Conservation (phyloP, 92 coral and sea anemone genomes). For the Galaxea fascicularis region DNA sequence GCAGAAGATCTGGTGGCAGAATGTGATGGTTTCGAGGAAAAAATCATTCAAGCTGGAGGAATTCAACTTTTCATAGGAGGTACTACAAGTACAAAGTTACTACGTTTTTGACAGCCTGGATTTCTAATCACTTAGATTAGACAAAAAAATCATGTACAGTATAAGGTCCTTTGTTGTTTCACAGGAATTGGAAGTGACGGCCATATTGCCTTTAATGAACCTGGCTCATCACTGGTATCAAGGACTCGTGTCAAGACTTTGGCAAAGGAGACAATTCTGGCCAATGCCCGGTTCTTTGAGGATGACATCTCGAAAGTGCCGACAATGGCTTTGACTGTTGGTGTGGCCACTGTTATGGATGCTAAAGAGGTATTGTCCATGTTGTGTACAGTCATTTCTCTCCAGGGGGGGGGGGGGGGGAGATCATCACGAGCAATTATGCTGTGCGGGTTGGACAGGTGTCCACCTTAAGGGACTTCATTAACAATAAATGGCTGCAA, state of each 20-base stretch:
- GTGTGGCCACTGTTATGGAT: conserved; percentile 98
- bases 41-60: conserved; percentile 88
- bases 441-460: too few relatives aligned
- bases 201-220: conserved; percentile 99
- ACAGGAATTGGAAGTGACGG: conserved; percentile 99
- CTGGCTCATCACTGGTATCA: conserved; percentile 96
- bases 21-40: conserved; percentile 83
- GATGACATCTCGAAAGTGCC: conserved; percentile 93
- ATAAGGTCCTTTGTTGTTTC: not conserved
- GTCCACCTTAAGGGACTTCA: too few relatives aligned
- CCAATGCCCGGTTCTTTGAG: conserved; percentile 99
- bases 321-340: conserved; percentile 95
- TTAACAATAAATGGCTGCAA: too few relatives aligned
- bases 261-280: conserved; percentile 96
- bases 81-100: not conserved
- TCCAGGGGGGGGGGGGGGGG: too few relatives aligned
- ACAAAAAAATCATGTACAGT: not conserved
- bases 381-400: not conserved
- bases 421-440: too few relatives aligned
- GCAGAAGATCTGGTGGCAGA: conserved; percentile 84
- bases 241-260: conserved; percentile 95
- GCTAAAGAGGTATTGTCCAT: conserved; percentile 85
- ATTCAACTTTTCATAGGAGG: conserved; percentile 96
- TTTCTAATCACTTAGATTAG: too few relatives aligned
- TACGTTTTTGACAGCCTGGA: too few relatives aligned